These are phyloP conservation scores for Stenotaenia linearis DNA, from an alignment of 2,888 invertebrate species.

Conservation along the genomic window DNA sequence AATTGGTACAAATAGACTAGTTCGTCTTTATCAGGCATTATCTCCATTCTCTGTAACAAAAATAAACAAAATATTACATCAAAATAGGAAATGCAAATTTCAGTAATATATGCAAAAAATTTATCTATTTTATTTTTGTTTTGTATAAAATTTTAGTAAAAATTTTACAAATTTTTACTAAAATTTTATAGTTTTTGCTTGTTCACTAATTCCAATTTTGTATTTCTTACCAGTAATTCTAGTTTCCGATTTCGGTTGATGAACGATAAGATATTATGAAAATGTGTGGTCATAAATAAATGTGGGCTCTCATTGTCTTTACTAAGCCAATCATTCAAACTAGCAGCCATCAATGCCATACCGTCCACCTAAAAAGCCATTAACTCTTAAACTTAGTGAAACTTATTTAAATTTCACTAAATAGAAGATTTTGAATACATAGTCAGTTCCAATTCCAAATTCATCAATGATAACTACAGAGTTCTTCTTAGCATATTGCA, in stretches of 20 bases:
- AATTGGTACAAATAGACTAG: conserved; percentile 64
- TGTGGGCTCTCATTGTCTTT: conserved; percentile 61
- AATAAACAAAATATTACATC: background rate
- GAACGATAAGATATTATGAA: conserved; percentile 49
- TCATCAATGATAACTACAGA: conserved; percentile 81
- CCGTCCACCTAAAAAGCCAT: conserved; percentile 61
- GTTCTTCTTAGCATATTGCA: conserved; percentile 58
- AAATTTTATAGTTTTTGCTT: too few species aligned
- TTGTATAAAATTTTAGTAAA: too few species aligned
- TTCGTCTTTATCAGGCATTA: conserved; percentile 54
- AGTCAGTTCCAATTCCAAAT: conserved; percentile 70
- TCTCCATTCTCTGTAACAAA: conserved; percentile 56
- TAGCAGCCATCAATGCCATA: conserved; percentile 62
- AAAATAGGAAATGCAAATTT: background rate
- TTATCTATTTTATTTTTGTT: too few species aligned
- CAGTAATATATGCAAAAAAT: too few species aligned
- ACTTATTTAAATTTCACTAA: background rate
- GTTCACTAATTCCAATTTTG: too few species aligned
- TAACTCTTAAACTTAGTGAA: background rate
- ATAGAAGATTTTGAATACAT: background rate
- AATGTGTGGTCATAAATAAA: conserved; percentile 71
- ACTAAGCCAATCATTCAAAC: conserved; percentile 61
- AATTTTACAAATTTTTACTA: too few species aligned
- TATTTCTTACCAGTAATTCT: conserved; percentile 36
- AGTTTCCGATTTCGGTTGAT: conserved; percentile 14